Evolutionary conservation across 2,888 invertebrate species (phyloP).

Genomic region (Globia sparganii): DNA sequence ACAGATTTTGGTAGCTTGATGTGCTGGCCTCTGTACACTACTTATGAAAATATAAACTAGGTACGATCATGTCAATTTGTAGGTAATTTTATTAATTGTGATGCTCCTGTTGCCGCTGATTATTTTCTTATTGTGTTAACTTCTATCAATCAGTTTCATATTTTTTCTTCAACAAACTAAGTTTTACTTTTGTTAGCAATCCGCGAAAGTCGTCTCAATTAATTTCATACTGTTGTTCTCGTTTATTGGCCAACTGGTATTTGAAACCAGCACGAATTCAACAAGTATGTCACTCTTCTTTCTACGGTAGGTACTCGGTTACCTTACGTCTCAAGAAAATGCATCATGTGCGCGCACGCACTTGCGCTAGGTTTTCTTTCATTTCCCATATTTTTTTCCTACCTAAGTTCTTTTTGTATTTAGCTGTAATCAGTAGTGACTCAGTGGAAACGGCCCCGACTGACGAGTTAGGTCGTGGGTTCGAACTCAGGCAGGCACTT

Average conservation of each 20-base stretch:
- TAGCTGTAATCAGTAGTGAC: background rate
- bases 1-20: no score
- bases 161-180: background rate
- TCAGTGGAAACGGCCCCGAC: no score
- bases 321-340: conserved; percentile 6
- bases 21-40: no score
- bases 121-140: conserved; percentile 15
- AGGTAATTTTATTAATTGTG: background rate
- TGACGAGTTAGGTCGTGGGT: no score
- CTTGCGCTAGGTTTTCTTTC: background rate
- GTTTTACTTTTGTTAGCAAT: conserved; percentile 12
- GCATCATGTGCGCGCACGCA: background rate
- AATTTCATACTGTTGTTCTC: conserved; percentile 10
- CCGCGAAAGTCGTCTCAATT: background rate
- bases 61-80: background rate
- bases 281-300: conserved; percentile 12
- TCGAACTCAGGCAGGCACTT: no score
- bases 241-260: background rate
- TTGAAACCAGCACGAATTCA: background rate
- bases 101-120: conserved; percentile 7
- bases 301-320: background rate
- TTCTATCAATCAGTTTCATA: background rate
- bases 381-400: conserved; percentile 16
- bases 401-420: conserved; percentile 1
- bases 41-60: background rate